Evolutionary conservation across 2,113 vertebrate species (phyloP), one percentile per base, ranked within the genome.

Genomic region (Mionectes macconnelli): DNA sequence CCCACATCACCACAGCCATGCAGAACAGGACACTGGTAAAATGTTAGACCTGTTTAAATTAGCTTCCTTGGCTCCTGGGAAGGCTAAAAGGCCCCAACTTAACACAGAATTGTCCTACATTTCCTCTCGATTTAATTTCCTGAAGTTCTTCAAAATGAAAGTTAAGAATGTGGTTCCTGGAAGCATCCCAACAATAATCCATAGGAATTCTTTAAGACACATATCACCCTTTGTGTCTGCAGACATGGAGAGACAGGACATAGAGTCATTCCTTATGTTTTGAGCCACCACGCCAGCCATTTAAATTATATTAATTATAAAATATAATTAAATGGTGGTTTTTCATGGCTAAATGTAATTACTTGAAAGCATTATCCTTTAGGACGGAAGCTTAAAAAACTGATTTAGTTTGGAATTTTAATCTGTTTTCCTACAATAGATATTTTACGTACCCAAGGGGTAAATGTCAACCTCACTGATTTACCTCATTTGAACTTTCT

Each of bases 351-450:
- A 93, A 89, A 84, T 57, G 53, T 64, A 94, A 89, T 95, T 73
- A 76, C 40, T 87, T 45, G 52, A 85, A 85, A 89, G 70, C 81
- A 93, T 85, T 93, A 84, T 85, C 82, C 57, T 92, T 82, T 59
- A 50, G 81, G 84, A 93, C 31, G 19, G 87, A 66, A 94, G 84
- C 84, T 93, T 85, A 68, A 70, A 84, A 85, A 84, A 50, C 52
- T 35, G 82, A 63, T 90, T 84, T 23, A 5, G 39, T 67, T 86
- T 66, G 89, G 90, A 78, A 96, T 95, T 91, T 93, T 78, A 88
- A 96, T 88, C 87, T 84, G 39, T 77, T 86, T 70, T 56, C 75
- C 83, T 94, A 68, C 79, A 63, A 49, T 0, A 60, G 68, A 35
- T 35, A 84, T 47, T 82, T 73, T 50, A 37, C 2, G 14, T 55